These are phyloP conservation scores for Vombatus ursinus DNA, from an alignment of 2,113 vertebrate species.

Conservation along the genomic window DNA sequence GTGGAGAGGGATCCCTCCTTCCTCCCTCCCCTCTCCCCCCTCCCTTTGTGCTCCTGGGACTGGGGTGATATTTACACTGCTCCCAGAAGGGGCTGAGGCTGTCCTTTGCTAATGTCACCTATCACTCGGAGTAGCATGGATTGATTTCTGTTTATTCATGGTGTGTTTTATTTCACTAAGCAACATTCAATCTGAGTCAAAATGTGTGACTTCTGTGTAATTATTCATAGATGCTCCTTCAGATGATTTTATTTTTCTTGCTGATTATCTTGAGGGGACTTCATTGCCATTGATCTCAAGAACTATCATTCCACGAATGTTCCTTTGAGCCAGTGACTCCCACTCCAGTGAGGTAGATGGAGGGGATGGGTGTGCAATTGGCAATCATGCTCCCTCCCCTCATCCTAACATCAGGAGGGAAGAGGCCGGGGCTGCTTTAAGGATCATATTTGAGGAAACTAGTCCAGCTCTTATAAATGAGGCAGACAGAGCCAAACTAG, in stretches of 20 bases:
- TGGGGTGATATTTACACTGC: not conserved
- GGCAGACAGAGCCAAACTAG: not conserved
- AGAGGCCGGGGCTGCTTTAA: not conserved
- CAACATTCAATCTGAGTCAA: conserved; percentile 66
- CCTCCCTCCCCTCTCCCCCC: not conserved
- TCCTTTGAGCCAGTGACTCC: not conserved
- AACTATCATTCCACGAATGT: not conserved
- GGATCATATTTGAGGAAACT: not conserved
- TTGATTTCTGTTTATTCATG: conserved; percentile 61
- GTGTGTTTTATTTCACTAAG: conserved; percentile 69
- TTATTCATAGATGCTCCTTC: conserved; percentile 73
- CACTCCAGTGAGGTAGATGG: not conserved
- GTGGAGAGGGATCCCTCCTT: not conserved
- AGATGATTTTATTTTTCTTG: conserved; percentile 73
- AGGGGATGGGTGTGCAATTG: not conserved
- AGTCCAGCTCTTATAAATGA: not conserved
- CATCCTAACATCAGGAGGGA: not conserved
- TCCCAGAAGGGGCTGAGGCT: conserved; percentile 29
- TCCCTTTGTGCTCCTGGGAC: not conserved
- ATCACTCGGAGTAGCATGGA: conserved; percentile 28
- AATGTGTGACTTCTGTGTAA: conserved; percentile 71
- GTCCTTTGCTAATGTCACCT: conserved; percentile 42
- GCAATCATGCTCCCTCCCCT: not conserved
- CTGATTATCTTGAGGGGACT: conserved; percentile 69
- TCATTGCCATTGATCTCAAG: conserved; percentile 73